Percentiles rank a stretch among this genome's conserved stretches.
phyloP scores from a whole-genome alignment of 2,888 invertebrate genomes.

The Heteromyza rotundicornis region DNA sequence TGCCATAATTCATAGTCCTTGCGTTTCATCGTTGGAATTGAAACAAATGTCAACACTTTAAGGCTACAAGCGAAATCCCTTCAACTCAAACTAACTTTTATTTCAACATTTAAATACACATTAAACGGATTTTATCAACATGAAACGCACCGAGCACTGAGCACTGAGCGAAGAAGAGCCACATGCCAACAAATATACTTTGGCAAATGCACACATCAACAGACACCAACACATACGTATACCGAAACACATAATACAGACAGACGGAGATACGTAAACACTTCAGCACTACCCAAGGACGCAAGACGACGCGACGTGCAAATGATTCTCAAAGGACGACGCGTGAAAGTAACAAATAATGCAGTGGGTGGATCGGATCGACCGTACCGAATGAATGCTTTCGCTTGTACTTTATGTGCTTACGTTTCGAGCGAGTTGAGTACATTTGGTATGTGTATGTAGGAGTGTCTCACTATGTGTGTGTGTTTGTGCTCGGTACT shows the following conservation, averaged over 20 bases:
- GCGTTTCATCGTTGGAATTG: background rate
- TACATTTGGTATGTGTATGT: background rate
- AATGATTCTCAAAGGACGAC: background rate
- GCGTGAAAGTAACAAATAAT: conserved; percentile 13
- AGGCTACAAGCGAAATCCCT: conserved; percentile 4
- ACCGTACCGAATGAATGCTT: background rate
- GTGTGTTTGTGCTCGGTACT: background rate
- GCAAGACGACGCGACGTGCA: background rate
- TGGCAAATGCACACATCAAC: background rate
- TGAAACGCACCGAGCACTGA: conserved; percentile 3
- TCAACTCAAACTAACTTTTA: conserved; percentile 14
- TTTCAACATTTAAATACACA: conserved; percentile 22
- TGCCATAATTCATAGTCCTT: background rate
- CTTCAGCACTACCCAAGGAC: conserved; percentile 6
- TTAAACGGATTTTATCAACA: conserved; percentile 24
- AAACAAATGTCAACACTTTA: conserved; percentile 13
- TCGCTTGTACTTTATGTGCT: background rate
- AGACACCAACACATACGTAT: background rate
- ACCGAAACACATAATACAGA: background rate
- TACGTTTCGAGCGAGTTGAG: too few relatives aligned
- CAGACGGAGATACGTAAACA: background rate
- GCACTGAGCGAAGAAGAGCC: too few relatives aligned
- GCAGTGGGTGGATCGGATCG: background rate
- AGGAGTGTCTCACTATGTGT: too few relatives aligned
- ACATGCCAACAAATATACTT: conserved; percentile 15